phyloP scores from a whole-genome alignment of 2,113 vertebrate genomes.

The Ciconia boyciana region DNA sequence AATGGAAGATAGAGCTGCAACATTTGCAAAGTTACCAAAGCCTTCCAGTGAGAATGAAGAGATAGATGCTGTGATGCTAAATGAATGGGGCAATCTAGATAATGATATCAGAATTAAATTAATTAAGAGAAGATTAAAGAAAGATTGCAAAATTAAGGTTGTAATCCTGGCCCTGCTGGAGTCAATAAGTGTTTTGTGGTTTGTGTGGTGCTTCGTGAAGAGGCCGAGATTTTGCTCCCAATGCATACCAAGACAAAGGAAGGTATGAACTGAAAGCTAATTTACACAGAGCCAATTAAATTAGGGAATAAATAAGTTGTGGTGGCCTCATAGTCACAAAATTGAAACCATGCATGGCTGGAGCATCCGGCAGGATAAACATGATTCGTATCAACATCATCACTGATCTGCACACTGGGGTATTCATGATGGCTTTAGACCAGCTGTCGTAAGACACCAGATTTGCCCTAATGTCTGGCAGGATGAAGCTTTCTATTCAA shows the following conservation, averaged over 20 bases:
- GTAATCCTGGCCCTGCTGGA: not conserved
- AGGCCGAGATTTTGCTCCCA: not conserved
- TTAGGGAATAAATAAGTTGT: not conserved
- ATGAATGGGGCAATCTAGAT: constrained; percentile 41
- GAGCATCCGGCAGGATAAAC: not conserved
- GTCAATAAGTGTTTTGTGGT: not conserved
- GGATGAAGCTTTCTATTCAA: not conserved
- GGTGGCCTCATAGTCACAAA: not conserved
- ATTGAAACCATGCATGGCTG: not conserved
- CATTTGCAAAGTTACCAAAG: constrained; percentile 50
- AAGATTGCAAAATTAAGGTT: constrained; percentile 38
- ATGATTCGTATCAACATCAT: accelerated
- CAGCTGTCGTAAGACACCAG: not conserved
- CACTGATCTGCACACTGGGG: not conserved
- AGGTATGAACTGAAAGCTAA: not conserved
- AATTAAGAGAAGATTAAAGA: constrained; percentile 64
- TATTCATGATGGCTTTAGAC: not conserved
- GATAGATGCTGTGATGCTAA: constrained; percentile 27
- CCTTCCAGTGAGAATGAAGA: constrained; percentile 23
- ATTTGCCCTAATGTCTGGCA: not conserved
- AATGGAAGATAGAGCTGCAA: constrained; percentile 9
- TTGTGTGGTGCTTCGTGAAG: not conserved
- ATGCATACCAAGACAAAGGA: not conserved
- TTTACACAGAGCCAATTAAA: not conserved
- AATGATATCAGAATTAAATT: constrained; percentile 60